Conservation (phyloP, 2,797 vertebrate species). For the Hyperoplus lanceolatus region DNA sequence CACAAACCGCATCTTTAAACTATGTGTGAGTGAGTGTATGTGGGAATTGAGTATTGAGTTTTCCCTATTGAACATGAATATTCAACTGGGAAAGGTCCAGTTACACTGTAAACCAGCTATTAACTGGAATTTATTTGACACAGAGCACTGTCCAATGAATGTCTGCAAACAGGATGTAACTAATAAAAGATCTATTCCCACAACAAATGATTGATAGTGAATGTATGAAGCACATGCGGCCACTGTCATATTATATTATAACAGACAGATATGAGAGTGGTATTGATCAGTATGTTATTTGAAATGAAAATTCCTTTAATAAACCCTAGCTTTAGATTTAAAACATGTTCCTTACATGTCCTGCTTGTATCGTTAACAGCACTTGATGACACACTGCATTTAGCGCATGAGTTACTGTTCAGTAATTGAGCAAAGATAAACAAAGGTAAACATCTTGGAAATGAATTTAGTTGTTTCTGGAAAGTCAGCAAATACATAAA, state of each 20-base stretch:
- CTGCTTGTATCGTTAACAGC: constrained; percentile 7
- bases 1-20: neutral
- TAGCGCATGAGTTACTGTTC: constrained; percentile 9
- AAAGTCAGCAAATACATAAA: constrained; percentile 51
- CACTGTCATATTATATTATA: neutral
- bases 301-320: neutral
- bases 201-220: constrained; percentile 43
- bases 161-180: constrained; percentile 19
- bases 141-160: constrained; percentile 18
- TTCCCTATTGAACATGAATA: neutral
- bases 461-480: constrained; percentile 42
- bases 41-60: neutral
- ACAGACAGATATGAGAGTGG: neutral
- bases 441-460: constrained; percentile 52
- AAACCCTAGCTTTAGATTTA: neutral
- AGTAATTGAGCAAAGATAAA: constrained; percentile 47
- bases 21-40: neutral
- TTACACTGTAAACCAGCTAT: constrained; percentile 3
- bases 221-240: constrained; percentile 23
- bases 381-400: neutral
- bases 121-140: constrained; percentile 16
- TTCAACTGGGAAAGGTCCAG: neutral
- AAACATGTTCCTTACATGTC: neutral
- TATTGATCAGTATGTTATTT: neutral
- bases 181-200: constrained; percentile 40